Conservation (phyloP, 1,140 invertebrate genomes). For the Drosophila yakuba region DNA sequence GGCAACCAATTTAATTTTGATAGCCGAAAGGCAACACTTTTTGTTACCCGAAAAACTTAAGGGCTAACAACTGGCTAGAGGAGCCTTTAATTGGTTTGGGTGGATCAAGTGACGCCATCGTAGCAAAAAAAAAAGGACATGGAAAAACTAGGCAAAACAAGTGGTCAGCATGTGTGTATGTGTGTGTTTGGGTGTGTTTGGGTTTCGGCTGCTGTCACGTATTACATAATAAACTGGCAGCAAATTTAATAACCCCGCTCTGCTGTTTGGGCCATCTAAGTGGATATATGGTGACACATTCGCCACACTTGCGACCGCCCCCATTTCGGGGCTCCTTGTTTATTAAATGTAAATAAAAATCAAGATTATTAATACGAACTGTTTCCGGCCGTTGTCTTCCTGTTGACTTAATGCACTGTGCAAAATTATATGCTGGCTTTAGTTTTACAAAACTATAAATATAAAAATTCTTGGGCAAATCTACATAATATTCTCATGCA, state of each 20-base stretch:
- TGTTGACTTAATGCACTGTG: constrained; percentile 12
- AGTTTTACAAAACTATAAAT: too few species aligned
- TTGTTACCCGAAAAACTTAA: constrained; percentile 15
- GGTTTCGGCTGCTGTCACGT: constrained; percentile 58
- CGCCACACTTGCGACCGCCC: constrained; percentile 61
- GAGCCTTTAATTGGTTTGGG: constrained; percentile 66
- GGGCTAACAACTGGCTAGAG: constrained; percentile 3
- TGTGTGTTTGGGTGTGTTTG: constrained; percentile 2
- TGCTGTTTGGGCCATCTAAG: constrained; percentile 53
- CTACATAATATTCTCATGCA: too few species aligned
- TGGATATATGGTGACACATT: constrained; percentile 68
- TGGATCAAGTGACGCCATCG: constrained; percentile 68
- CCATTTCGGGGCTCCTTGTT: constrained; percentile 51
- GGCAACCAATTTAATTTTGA: constrained; percentile 70
- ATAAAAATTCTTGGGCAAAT: too few species aligned
- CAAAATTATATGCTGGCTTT: not conserved
- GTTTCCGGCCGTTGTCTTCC: constrained; percentile 38
- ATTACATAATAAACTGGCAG: constrained; percentile 79
- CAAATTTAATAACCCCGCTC: constrained; percentile 73
- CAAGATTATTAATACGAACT: constrained; percentile 78
- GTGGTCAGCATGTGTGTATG: constrained; percentile 29
- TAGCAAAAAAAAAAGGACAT: constrained; percentile 21
- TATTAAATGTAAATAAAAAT: constrained; percentile 83
- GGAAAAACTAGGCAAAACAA: not conserved
- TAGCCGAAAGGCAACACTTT: constrained; percentile 70